A percentile compares a stretch with the other conserved stretches of the same genome.
phyloP scores from a whole-genome alignment of 2,113 vertebrate species.

The Salvelinus fontinalis region DNA sequence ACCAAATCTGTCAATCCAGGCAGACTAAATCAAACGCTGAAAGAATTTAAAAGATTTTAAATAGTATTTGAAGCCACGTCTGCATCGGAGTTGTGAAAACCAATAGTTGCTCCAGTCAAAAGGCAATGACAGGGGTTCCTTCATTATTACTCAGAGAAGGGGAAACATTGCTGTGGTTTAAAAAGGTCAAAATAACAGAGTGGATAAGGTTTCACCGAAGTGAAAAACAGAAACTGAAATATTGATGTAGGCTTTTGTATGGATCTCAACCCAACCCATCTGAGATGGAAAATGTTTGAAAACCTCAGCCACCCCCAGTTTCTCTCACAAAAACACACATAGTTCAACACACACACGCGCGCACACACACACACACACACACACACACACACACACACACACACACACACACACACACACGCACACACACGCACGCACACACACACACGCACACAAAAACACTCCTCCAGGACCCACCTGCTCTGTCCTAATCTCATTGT shows the following conservation, averaged over 20 bases:
- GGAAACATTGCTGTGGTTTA: conserved; percentile 14
- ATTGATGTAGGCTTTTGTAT: background rate
- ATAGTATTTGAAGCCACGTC: background rate
- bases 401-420: background rate
- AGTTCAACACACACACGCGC: too few relatives aligned
- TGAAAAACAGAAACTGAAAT: conserved; percentile 38
- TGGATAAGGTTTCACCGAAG: conserved; percentile 21
- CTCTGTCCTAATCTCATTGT: conserved; percentile 57
- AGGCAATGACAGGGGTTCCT: too few relatives aligned
- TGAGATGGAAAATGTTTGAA: conserved; percentile 54
- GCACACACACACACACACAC: background rate
- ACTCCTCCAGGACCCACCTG: conserved; percentile 36
- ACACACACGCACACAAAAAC: conserved; percentile 22
- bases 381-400: too few relatives aligned
- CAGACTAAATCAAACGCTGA: background rate
- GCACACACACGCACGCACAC: background rate
- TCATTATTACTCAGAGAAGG: background rate
- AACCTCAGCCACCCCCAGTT: conserved; percentile 56
- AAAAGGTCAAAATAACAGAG: conserved; percentile 35
- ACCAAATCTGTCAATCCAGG: background rate
- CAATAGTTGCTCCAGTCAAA: too few relatives aligned
- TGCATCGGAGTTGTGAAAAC: too few relatives aligned
- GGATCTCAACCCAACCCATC: conserved; percentile 29
- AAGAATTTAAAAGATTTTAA: background rate
- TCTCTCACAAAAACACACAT: conserved; percentile 11